A percentile compares a stretch with the other conserved stretches of the same genome.
Evolutionary conservation across 2,797 vertebrate genomes (phyloP).

Genomic region (Podargus strigoides): DNA sequence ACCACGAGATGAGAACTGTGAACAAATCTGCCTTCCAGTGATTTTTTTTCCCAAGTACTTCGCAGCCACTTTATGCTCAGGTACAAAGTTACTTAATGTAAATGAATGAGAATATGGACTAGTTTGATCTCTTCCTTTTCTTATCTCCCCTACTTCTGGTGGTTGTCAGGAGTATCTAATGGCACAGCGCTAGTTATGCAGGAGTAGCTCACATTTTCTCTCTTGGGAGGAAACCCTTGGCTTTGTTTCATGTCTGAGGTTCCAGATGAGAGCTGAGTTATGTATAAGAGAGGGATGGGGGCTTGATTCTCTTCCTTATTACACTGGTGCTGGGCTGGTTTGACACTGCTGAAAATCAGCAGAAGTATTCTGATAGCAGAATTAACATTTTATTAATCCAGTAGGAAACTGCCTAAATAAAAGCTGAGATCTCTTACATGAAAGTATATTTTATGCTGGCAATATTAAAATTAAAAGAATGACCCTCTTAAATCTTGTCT

Average conservation of each 20-base stretch:
- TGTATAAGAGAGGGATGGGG: accelerated
- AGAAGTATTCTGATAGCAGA: too few species aligned
- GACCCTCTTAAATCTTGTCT: slow-evolving; percentile 1
- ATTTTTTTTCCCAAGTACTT: neutral
- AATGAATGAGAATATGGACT: neutral
- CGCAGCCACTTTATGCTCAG: neutral
- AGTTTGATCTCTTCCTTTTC: neutral
- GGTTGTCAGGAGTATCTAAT: neutral
- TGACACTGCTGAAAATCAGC: neutral
- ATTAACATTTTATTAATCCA: neutral
- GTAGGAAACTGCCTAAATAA: neutral
- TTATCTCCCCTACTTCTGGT: neutral
- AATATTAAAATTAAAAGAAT: neutral
- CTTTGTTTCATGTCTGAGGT: neutral
- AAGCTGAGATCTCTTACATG: neutral
- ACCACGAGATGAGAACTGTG: neutral
- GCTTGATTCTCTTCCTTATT: neutral
- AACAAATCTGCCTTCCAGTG: neutral
- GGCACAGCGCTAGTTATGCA: neutral
- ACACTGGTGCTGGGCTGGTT: neutral
- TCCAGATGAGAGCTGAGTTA: neutral
- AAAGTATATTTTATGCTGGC: neutral
- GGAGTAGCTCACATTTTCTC: neutral
- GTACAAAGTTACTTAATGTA: neutral
- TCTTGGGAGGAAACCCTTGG: neutral